phyloP scores from a whole-genome alignment of 2,113 vertebrate species.

The Caracal caracal region DNA sequence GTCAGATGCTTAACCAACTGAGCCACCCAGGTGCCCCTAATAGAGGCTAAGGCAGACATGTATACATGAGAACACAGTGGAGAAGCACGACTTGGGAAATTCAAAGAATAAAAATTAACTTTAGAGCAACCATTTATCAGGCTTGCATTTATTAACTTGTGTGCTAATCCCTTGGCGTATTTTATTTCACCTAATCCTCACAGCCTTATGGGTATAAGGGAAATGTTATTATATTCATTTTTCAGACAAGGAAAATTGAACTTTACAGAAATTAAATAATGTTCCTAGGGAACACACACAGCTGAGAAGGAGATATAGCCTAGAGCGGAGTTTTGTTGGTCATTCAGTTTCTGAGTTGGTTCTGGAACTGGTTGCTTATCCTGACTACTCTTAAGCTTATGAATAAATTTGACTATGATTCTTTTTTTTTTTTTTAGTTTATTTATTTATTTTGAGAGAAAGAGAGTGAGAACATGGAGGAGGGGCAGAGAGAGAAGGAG shows the following conservation, averaged over 20 bases:
- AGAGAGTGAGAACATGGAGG: too few relatives aligned
- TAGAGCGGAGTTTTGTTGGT: not conserved
- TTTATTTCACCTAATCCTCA: not conserved
- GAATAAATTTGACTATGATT: not conserved
- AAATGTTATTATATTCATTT: not conserved
- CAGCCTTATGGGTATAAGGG: not conserved
- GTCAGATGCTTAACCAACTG: too few relatives aligned
- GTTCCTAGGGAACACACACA: not conserved
- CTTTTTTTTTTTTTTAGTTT: not conserved
- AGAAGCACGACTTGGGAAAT: not conserved
- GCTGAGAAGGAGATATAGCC: not conserved
- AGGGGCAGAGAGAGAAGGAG: too few relatives aligned
- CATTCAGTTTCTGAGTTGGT: not conserved
- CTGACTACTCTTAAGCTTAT: not conserved
- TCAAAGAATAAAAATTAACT: not conserved
- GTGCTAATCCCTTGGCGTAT: not conserved
- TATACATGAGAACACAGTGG: not conserved
- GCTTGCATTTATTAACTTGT: not conserved
- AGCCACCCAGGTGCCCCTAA: not conserved
- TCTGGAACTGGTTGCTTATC: not conserved
- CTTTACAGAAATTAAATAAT: not conserved
- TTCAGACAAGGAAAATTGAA: constrained; percentile 15
- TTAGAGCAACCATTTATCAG: not conserved
- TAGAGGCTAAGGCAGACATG: not conserved
- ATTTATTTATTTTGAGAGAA: too few relatives aligned